phyloP scores from a whole-genome alignment of 2,888 invertebrate species.

The Oxyscelio sp. region DNA sequence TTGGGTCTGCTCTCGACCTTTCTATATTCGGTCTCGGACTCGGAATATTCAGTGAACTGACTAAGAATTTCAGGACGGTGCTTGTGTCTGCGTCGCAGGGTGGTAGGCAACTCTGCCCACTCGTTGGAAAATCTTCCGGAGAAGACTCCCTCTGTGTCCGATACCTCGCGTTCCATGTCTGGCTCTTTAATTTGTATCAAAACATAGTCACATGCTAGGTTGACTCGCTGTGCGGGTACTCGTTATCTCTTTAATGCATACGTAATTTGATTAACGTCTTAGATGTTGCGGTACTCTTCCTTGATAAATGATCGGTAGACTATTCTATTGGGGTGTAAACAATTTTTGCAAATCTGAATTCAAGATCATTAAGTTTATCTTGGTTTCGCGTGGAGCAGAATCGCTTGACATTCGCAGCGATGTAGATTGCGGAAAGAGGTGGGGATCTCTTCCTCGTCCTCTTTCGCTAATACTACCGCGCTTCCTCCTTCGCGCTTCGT shows the following conservation, averaged over 20 bases:
- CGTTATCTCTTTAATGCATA: not conserved
- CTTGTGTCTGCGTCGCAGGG: conserved; percentile 86
- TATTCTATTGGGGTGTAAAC: not conserved
- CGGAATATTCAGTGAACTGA: conserved; percentile 87
- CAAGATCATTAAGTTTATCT: conserved; percentile 70
- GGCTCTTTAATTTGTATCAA: conserved; percentile 23
- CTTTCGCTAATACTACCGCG: conserved; percentile 64
- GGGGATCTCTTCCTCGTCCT: conserved; percentile 76
- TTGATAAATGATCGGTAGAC: conserved; percentile 38
- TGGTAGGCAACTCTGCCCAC: conserved; percentile 88
- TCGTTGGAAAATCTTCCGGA: conserved; percentile 83
- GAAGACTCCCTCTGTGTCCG: conserved; percentile 86
- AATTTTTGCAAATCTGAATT: conserved; percentile 47
- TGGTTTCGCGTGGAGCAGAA: conserved; percentile 48
- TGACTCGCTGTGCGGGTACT: conserved; percentile 36
- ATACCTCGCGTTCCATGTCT: conserved; percentile 86
- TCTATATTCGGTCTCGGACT: conserved; percentile 85
- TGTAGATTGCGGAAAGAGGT: conserved; percentile 74
- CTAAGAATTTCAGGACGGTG: conserved; percentile 86
- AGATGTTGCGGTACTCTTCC: not conserved
- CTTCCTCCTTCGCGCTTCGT: conserved; percentile 78
- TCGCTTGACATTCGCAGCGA: conserved; percentile 73
- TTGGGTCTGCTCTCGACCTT: conserved; percentile 65
- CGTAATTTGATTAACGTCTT: not conserved
- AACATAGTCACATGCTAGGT: conserved; percentile 38